Evolutionary conservation across 2,113 vertebrate species (phyloP).

Genomic region (Todiramphus chloris): DNA sequence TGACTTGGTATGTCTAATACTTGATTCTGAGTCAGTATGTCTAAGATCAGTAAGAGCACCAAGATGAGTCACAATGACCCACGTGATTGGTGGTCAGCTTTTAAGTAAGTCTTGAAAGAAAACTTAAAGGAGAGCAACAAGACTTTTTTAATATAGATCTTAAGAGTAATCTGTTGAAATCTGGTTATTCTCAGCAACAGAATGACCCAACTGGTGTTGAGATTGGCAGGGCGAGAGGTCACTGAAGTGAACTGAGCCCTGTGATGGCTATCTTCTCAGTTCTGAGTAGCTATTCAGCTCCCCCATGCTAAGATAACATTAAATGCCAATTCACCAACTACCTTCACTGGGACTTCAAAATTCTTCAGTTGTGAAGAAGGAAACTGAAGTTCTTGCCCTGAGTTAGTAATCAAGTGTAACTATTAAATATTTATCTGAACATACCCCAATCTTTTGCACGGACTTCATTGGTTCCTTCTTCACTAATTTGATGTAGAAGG

Average conservation of each 20-base stretch:
- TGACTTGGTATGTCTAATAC: not conserved
- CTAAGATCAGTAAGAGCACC: not conserved
- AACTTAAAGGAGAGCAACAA: not conserved
- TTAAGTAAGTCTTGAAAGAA: not conserved
- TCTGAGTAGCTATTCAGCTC: not conserved
- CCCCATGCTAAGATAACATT: not conserved
- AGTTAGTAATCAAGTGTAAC: not conserved
- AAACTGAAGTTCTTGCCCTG: not conserved
- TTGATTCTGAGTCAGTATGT: not conserved
- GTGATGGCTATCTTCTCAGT: not conserved
- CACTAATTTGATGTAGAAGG: constrained; percentile 96
- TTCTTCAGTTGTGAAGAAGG: not conserved
- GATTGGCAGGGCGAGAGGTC: not conserved
- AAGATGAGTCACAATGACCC: not conserved
- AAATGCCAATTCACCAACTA: not conserved
- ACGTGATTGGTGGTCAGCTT: not conserved
- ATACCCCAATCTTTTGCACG: constrained; percentile 94
- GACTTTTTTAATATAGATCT: not conserved
- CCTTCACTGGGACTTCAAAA: not conserved
- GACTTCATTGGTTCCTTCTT: constrained; percentile 95
- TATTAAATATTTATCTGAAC: not conserved
- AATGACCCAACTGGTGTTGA: not conserved
- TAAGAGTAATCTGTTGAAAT: not conserved
- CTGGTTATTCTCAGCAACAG: not conserved
- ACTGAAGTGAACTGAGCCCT: not conserved